Evolutionary conservation across 2,113 vertebrate species (phyloP), one percentile per base, ranked within the genome.

Genomic region (Myrmophylax atrothorax): DNA sequence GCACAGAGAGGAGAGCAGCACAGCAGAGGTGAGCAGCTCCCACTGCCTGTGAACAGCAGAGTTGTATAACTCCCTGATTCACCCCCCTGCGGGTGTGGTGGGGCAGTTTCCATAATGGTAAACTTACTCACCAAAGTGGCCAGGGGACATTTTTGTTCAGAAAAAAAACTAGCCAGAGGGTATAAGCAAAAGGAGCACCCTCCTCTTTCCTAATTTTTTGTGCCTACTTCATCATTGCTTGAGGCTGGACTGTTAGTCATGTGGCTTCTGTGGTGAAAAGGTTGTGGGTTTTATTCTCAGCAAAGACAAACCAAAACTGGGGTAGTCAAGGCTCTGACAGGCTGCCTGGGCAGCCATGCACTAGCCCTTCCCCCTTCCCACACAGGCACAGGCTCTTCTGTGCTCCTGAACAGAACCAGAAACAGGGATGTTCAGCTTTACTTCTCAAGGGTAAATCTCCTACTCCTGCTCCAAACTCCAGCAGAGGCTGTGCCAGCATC

Each of bases 21-120:
- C 8, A 28, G 74, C 40, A 74, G 70, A 74, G 63, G 26, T 77
- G 46, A 93, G 66, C 18, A 56, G 64, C 12, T 84, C 88, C 81
- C 78, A 49, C 33, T 0, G 1, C 55, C 52, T 18, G 15, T 24
- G 25, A 80, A 26, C 18, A 63, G 47, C 1, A 3, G 38, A 35
- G 66, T 78, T 90, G 28, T 90, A 3, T 78, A 95, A 93, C 44
- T 15, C 33, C 17, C 74, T 87, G 96, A 94, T 90, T 95, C 84
- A 95, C 76, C 83, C 82, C 60, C 28, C 73, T 33, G 25, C 0
- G 28, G 79, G 88, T 78, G 85, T 75, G 95, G 72, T 0, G 0
- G 10, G 79, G 55, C 58, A 55, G 64, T 26, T 92, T 68, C 80
- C 80, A 86, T 10, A 89, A 60, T 37, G 37, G 40, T 84, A 35